Percentiles rank a stretch among this genome's conserved stretches.
phyloP scores from a whole-genome alignment of 1,140 invertebrate genomes.

The Gonatopus flavifemur region DNA sequence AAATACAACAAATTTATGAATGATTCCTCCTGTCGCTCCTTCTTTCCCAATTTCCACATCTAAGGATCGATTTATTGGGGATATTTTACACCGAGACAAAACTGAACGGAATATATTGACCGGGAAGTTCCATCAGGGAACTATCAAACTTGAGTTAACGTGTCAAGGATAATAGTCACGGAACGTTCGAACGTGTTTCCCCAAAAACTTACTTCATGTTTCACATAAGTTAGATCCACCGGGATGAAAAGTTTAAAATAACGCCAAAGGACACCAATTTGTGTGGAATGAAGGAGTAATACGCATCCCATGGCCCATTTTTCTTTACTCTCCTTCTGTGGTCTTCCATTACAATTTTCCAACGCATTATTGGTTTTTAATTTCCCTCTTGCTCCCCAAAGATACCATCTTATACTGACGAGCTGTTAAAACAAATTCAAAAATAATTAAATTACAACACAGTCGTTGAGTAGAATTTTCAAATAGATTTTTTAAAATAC shows the following conservation, averaged over 20 bases:
- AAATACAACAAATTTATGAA: too few species aligned
- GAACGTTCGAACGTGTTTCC: not conserved
- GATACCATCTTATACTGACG: slow-evolving; percentile 54
- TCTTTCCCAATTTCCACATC: too few species aligned
- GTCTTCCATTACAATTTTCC: slow-evolving; percentile 29
- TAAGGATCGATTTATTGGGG: too few species aligned
- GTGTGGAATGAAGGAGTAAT: slow-evolving; percentile 71
- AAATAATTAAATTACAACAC: not conserved
- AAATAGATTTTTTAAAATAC: not conserved
- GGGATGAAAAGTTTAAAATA: slow-evolving; percentile 87
- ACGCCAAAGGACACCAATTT: slow-evolving; percentile 84
- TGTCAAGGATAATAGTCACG: slow-evolving; percentile 26
- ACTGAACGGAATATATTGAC: too few species aligned
- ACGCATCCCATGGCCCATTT: slow-evolving; percentile 58
- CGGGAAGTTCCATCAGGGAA: not conserved
- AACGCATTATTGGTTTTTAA: slow-evolving; percentile 31
- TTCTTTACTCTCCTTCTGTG: slow-evolving; percentile 37
- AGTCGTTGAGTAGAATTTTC: not conserved
- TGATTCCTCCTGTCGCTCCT: too few species aligned
- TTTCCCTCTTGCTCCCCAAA: slow-evolving; percentile 55
- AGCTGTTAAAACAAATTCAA: slow-evolving; percentile 38
- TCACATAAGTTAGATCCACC: slow-evolving; percentile 79
- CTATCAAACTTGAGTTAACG: not conserved
- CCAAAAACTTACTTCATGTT: slow-evolving; percentile 70
- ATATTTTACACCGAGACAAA: too few species aligned